Evolutionary conservation across 2,888 invertebrate genomes (phyloP), one percentile per base, ranked within the genome.

Genomic region (Sthenelais limicola): DNA sequence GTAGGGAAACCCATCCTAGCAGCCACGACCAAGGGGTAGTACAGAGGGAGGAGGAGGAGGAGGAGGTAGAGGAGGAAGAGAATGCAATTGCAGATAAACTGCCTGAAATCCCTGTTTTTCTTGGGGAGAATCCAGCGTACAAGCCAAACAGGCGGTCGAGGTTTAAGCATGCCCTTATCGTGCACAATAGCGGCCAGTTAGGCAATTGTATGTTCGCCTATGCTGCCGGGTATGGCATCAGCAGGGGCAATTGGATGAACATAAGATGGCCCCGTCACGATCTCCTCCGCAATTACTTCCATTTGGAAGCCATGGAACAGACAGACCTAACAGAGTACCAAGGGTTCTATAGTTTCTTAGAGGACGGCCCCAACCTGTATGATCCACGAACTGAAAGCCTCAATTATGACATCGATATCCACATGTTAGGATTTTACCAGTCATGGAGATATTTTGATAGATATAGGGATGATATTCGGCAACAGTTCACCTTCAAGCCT

Each of bases 371-470:
- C 33, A 58, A 32, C 28, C 24, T 32, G 0, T 69, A 69, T 35
- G 73, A 73, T 18, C 26, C 48, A n/a, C 21, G 52, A 12, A 43
- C 56, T 12, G 69, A 28, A 35, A 33, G 38, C 0, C 24, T 35
- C 24, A 43, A 43, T 24, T 58, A 54, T 21, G 58, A 54, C 58
- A 33, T 26, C 28, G 48, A 73, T 48, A 33, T 69, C 18, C 15
- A 35, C 3, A 33, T 73, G 32, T 12, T 58, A 5, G 73, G 73
- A 24, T 73, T 54, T 38, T 69, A 48, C 58, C 73, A 73, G 47
- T 73, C 73, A 0, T 73, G 73, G 73, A 47, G n/a, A 18, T 73
- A 73, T 33, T 73, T 73, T 24, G 30, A 21, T 3, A 47, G 32
- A 3, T 47, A 38, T n/a, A 54, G 15, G 4, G 15, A 30, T 15